These are phyloP conservation scores for Ctenochaetus hawaiiensis DNA, from an alignment of 2,797 vertebrate genomes.

Conservation along the genomic window DNA sequence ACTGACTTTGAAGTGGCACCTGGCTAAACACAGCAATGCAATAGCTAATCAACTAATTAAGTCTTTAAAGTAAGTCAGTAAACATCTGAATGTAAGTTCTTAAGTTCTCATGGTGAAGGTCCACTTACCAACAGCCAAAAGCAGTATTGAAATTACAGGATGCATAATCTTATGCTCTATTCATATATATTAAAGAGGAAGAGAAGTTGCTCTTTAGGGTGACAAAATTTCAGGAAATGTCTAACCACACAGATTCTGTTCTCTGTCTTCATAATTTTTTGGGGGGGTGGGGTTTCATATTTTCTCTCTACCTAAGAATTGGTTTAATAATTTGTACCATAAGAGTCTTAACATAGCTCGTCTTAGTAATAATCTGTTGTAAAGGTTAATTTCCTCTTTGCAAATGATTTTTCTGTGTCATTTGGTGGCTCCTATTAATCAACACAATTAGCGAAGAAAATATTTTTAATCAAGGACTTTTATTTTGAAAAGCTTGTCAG, in stretches of 20 bases:
- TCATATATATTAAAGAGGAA: constrained; percentile 8
- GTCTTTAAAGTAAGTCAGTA: background rate
- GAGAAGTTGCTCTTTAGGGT: background rate
- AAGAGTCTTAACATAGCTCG: background rate
- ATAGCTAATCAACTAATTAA: background rate
- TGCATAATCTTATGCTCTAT: constrained; percentile 10
- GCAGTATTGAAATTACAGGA: constrained; percentile 1
- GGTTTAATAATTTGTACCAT: background rate
- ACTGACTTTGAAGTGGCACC: too few relatives aligned
- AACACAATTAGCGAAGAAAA: too few relatives aligned
- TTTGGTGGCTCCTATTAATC: too few relatives aligned
- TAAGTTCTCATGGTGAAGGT: background rate
- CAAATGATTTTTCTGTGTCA: too few relatives aligned
- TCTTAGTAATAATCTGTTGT: background rate
- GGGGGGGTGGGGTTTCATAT: background rate
- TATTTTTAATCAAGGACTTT: too few relatives aligned
- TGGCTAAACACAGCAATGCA: background rate
- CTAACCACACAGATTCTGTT: background rate
- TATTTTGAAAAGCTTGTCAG: too few relatives aligned
- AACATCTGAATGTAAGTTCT: background rate
- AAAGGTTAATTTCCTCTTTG: background rate
- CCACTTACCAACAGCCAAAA: constrained; percentile 41
- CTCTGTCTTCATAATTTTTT: background rate
- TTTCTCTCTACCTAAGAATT: background rate
- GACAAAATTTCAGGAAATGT: constrained; percentile 41